Base-by-base conservation (phyloP, 1,140 invertebrate genomes). In the Drosophila pandora region DNA sequence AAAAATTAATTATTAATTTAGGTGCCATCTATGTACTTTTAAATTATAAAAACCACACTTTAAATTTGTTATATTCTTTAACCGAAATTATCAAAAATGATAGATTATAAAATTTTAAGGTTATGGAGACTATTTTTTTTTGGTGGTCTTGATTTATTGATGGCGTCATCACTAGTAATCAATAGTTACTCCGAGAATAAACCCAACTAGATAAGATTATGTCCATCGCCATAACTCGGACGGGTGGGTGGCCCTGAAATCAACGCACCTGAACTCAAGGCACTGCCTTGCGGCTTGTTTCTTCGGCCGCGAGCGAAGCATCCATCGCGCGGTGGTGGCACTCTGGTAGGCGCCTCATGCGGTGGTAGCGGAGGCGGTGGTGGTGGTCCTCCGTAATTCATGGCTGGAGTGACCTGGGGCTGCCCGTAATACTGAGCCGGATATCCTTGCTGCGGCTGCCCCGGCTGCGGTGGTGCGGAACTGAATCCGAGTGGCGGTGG, bases 281-380 rank as follows among this genome's bases (percentile, higher is more conserved):
- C 67, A 32, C 88, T 83, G 2, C 37, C 47, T 32, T 87, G 83
- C 0, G 83, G 83, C 13, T 72, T 89, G 52, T 88, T 87, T 22
- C 3, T 65, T 4, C 54, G 60, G 28, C 39, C 52, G 0, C 25
- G 25, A 28, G 25, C 53, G 13, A 25, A 79, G 48, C 83, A 87
- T 30, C 82, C 74, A 1, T 1, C 30, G 5, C 41, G 23, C 1
- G 64, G 79, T 6, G 25, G 49, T 12, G 58, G 52, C 37, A 76
- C 50, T 8, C 57, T 25, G 5, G 53, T 22, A 2, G 52, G 12
- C 2, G 68, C 39, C 13, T 53, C 39, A 5, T 54, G 22, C 28
- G 55, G 25, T 1, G 48, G 50, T 6, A 13, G 17, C 1, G 64
- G 56, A 6, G 48, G 21, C 2, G 56, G 56, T n/a, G 25, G 41